phyloP scores from a whole-genome alignment of 1,140 invertebrate genomes.

The Elysia chlorotica region DNA sequence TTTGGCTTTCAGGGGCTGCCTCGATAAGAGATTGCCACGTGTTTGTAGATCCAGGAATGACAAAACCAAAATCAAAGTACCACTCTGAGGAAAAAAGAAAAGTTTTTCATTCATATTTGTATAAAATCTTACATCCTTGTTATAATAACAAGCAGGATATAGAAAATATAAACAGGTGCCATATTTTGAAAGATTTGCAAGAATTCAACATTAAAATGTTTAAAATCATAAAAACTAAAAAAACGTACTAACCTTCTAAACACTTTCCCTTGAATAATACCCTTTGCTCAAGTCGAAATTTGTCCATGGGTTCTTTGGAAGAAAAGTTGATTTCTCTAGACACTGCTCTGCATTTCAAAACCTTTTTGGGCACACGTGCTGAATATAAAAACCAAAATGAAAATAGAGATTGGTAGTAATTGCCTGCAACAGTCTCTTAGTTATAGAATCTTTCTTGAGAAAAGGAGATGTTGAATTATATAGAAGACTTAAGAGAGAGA shows the following conservation, averaged over 20 bases:
- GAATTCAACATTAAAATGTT: no score
- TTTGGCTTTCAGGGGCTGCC: constrained; percentile 98
- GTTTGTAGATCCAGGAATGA: constrained; percentile 98
- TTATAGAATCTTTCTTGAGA: no score
- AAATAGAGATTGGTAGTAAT: no score
- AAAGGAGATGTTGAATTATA: no score
- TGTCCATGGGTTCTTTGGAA: constrained; percentile 93
- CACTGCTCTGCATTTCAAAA: constrained; percentile 92
- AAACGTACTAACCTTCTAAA: constrained; percentile 69
- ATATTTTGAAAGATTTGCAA: no score
- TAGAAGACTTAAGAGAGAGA: background rate
- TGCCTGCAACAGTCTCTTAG: no score
- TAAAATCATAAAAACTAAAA: no score
- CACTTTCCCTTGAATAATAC: constrained; percentile 74
- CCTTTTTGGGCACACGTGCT: constrained; percentile 94
- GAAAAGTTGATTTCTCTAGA: constrained; percentile 99
- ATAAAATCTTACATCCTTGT: no score
- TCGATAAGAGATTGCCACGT: constrained; percentile 99
- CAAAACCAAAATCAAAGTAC: constrained; percentile 99
- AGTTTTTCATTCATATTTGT: background rate
- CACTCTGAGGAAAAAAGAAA: constrained; percentile 72
- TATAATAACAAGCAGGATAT: no score
- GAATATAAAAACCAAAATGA: constrained; percentile 32
- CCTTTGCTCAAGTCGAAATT: constrained; percentile 95
- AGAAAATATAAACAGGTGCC: no score